Conservation (phyloP, 1,140 invertebrate species). For the Wiebesia pumilae region DNA sequence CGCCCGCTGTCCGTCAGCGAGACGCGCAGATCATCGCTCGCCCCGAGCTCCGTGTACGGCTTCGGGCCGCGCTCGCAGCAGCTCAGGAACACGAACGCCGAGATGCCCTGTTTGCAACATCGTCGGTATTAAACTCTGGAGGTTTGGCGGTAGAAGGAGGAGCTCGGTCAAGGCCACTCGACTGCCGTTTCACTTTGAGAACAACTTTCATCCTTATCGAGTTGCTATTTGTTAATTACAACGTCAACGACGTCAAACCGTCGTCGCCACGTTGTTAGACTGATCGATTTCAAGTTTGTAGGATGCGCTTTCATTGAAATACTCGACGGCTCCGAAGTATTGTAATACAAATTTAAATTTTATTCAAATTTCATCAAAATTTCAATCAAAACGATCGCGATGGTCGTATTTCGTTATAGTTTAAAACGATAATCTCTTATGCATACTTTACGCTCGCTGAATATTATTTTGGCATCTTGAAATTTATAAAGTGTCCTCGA, state of each 20-base stretch:
- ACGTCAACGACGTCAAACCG: too few relatives aligned
- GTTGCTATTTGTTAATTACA: too few relatives aligned
- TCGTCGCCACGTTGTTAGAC: too few relatives aligned
- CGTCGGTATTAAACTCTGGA: too few relatives aligned
- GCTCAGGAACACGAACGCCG: conserved; percentile 69
- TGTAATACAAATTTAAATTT: too few relatives aligned
- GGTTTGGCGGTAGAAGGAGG: too few relatives aligned
- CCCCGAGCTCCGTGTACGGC: conserved; percentile 69
- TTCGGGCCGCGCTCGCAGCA: conserved; percentile 66
- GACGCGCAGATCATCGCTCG: conserved; percentile 62
- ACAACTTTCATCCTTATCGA: too few relatives aligned
- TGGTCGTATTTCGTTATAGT: background rate
- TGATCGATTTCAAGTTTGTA: too few relatives aligned
- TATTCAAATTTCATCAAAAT: too few relatives aligned
- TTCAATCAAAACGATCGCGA: background rate
- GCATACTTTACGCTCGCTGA: background rate
- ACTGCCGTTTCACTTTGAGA: background rate
- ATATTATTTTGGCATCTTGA: background rate
- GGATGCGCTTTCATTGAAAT: background rate
- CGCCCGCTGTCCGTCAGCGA: conserved; percentile 66
- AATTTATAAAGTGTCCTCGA: background rate
- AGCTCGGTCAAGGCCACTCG: background rate
- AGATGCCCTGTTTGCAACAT: conserved; percentile 63
- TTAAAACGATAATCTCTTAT: background rate
- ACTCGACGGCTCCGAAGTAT: too few relatives aligned